Base-by-base conservation (phyloP, 37 sponge, comb jelly and placozoan genomes). In the Amphimedon queenslandica region DNA sequence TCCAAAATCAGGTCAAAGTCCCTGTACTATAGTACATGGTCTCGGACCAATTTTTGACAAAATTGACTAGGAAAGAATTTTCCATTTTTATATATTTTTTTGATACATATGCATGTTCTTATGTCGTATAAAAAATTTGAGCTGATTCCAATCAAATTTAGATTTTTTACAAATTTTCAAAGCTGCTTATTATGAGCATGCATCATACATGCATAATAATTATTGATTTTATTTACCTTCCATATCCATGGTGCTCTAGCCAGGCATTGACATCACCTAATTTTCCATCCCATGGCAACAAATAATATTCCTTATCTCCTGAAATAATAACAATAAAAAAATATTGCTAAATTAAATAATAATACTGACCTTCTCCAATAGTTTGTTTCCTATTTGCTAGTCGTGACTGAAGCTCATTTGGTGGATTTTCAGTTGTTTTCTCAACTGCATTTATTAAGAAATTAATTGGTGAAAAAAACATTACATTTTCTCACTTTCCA, bases 201-300 rank as follows among this genome's bases (percentile, higher is more conserved):
- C 4, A 29, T 25, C 24, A 2, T 4, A 34, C 69, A 11, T 25
- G 6, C 39, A n/a, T n/a, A n/a, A n/a, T 13, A 53, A 29, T 40
- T 37, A 21, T 13, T 69, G 6, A 21, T 8, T 24, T 21, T 21
- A 61, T 36, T 6, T 58, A 90, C 86, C 70, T 67, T 37, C 66
- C 68, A 71, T 85, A 84, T 40, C 86, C 83, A 3, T 82, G 81
- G 0, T 23, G 67, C 3, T 30, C 34, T 34, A 90, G 72, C 83
- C 91, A 84, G 37, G 4, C 27, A 8, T 72, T 55, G 24, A 84
- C 74, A 36, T 77, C 69, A 16, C 24, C 64, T 18, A 33, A 55
- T 36, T 58, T 39, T 4, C 75, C 79, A 56, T 74, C 82, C 78
- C 83, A 82, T 0, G 89, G 79, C 18, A 88, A 73, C 31, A 82